Conservation (phyloP, 1,140 invertebrate species). For the Frieseomelitta varia region DNA sequence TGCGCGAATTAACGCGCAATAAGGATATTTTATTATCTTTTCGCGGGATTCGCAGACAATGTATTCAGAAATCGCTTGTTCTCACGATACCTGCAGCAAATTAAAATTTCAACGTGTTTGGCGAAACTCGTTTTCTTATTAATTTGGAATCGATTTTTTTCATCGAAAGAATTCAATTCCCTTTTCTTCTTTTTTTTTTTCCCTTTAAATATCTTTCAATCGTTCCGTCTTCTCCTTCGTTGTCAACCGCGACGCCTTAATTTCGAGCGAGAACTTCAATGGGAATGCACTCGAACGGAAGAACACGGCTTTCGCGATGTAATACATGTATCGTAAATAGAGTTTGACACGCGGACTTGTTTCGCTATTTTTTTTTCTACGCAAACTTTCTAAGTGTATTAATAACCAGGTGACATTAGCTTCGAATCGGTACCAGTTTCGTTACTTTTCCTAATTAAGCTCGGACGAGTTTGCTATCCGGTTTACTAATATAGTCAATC, state of each 20-base stretch:
- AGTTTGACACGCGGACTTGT: neutral
- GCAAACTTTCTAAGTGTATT: slow-evolving; percentile 28
- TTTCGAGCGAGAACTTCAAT: neutral
- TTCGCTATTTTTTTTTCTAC: slow-evolving; percentile 1
- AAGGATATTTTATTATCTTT: too few species aligned
- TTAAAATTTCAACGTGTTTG: too few species aligned
- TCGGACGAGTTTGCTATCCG: neutral
- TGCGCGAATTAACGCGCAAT: too few species aligned
- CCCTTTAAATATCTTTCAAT: neutral
- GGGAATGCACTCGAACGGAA: neutral
- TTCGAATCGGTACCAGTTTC: neutral
- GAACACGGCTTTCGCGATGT: neutral
- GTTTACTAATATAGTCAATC: neutral
- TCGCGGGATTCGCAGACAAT: too few species aligned
- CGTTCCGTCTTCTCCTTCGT: neutral
- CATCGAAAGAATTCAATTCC: neutral
- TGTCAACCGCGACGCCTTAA: neutral
- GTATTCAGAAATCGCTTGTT: too few species aligned
- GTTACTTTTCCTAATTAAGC: neutral
- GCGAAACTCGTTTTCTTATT: too few species aligned
- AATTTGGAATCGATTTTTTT: neutral
- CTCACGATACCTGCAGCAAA: too few species aligned
- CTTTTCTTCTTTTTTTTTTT: neutral
- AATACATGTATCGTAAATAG: neutral
- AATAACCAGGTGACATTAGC: slow-evolving; percentile 2